Conservation (phyloP, 1,140 invertebrate genomes). For the Procambarus virginalis region DNA sequence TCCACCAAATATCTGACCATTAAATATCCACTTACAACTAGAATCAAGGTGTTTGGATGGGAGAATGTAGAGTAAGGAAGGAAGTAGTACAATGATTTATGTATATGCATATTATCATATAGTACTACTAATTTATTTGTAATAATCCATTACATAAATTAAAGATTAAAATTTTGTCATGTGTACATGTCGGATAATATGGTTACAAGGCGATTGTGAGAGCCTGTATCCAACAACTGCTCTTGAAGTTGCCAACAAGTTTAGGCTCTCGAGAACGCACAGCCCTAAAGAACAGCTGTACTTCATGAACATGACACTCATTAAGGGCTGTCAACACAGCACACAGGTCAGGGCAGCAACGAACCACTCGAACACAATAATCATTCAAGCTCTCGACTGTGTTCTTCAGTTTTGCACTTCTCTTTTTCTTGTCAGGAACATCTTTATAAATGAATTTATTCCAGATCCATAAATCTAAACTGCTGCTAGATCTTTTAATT, state of each 20-base stretch:
- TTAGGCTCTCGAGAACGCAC: constrained; percentile 41
- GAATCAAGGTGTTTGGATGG: too few species aligned
- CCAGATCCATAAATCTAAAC: neutral
- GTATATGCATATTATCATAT: too few species aligned
- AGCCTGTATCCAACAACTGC: constrained; percentile 49
- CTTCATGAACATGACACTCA: constrained; percentile 57
- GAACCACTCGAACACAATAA: constrained; percentile 50
- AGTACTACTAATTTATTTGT: too few species aligned
- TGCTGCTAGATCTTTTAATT: neutral
- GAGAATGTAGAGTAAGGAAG: too few species aligned
- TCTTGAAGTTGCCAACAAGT: constrained; percentile 53
- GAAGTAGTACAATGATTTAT: too few species aligned
- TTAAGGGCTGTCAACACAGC: constrained; percentile 47
- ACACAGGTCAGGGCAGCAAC: constrained; percentile 40
- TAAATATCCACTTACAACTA: too few species aligned
- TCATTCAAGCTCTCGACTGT: constrained; percentile 43
- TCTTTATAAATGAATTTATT: neutral
- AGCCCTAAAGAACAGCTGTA: constrained; percentile 53
- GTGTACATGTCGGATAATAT: constrained; percentile 61
- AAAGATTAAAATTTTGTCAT: constrained; percentile 20
- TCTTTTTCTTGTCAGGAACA: neutral
- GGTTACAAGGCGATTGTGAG: constrained; percentile 53
- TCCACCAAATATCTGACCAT: too few species aligned
- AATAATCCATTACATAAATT: too few species aligned
- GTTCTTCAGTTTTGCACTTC: constrained; percentile 10